Evolutionary conservation across 2,113 vertebrate genomes (phyloP), one percentile per base, ranked within the genome.

Genomic region (Vanacampus margaritifer): DNA sequence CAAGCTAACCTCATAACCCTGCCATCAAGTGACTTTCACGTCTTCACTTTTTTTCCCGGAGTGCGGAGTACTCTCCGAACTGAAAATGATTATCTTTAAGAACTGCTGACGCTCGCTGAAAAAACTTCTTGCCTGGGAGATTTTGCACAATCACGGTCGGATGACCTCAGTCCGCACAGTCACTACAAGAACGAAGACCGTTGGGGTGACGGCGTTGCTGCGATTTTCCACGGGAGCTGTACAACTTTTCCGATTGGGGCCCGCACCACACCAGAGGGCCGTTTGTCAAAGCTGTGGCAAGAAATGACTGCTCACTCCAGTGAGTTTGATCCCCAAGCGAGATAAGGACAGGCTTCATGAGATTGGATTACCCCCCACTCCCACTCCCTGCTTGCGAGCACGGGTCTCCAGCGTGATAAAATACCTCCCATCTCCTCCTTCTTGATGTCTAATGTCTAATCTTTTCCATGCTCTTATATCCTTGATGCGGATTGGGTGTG

Each of bases 1-100:
- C 64, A 78, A 91, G 84, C 85, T 76, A 82, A 78, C 84, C 83
- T 85, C 78, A 89, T 85, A 91, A 88, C 75, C 74, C 80, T 73
- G 63, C 80, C 71, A 26, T 54, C 51, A 54, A 24, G 23, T 54
- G 76, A 79, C 81, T 86, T 83, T 73, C 76, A 84, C 70, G 80
- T 81, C 78, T 75, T 74, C 50, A 65, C 37, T 11, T 11, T 39
- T 39, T 62, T 69, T 85, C 66, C 65, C 65, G 0, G 26, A 78
- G 24, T 19, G 78, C 69, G 64, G 59, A 72, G 63, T 62, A 72
- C 79, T 74, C 28, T 46, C 28, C 37, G 57, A 72, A 82, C 70
- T 79, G 71, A 80, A 87, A 80, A 53, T 68, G 65, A 69, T 85
- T 85, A 83, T 82, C 77, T 84, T 56, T 63, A 68, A 72, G 71